Evolutionary conservation across 2,113 vertebrate genomes (phyloP), one percentile per base, ranked within the genome.

Genomic region (Psittacus erithacus): DNA sequence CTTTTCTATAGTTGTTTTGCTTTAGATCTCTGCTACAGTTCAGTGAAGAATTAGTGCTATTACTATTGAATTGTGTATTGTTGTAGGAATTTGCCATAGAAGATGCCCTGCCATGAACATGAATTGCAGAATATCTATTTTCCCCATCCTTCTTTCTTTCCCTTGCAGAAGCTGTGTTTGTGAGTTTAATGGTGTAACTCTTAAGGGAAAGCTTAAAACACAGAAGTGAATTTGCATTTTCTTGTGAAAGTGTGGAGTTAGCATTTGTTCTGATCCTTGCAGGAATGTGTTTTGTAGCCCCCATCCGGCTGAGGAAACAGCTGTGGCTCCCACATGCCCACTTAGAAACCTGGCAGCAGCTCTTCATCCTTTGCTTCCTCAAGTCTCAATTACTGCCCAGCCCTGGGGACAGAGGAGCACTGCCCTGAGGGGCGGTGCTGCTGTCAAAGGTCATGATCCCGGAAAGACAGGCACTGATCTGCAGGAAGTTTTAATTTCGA

Each of bases 331-430:
- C 5, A 3, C 29, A 17, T 0, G 3, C 63, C 84, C 15, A 2
- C 6, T 43, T 86, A 70, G 35, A 78, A 60, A 39, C 59, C 73
- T 44, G n/a, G 16, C 89, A 92, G 55, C 17, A 1, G 22, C 35
- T 81, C 15, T 47, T 73, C 7, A 0, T 69, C 64, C 84, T 47
- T 74, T 0, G 0, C 38, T 47, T 47, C 47, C 57, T n/a, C 47
- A 6, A 11, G 13, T 60, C 44, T 69, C 35, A 1, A 13, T 52
- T 60, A 35, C 78, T 88, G 43, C 47, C 50, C 46, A 35, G 59
- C 33, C 27, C 63, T 18, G 33, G 22, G 13, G 35, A 17, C 35
- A 14, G 33, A 65, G 44, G 7, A 91, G 49, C 18, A 6, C 47
- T 80, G 43, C 44, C 49, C 31, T 35, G 35, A 39, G n/a, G 29